Percentiles rank a stretch among this genome's conserved stretches.
These are phyloP conservation scores for Pituophis catenifer DNA, from an alignment of 2,113 vertebrate species.

Conservation along the genomic window DNA sequence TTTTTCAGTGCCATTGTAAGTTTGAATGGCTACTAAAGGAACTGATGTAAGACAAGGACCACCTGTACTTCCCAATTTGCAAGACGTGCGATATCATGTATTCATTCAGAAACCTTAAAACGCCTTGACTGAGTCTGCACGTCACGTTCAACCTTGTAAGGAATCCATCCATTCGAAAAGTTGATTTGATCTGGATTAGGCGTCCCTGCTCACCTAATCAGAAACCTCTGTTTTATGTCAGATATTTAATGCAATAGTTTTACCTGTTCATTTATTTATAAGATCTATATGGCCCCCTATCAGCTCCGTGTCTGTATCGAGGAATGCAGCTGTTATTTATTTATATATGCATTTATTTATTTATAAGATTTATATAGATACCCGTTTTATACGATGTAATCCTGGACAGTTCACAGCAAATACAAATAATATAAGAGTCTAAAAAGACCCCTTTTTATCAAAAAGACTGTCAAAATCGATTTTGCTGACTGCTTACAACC, in stretches of 20 bases:
- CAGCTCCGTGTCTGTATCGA: neutral
- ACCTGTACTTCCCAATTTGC: neutral
- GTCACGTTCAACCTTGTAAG: neutral
- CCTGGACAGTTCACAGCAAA: neutral
- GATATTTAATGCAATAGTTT: neutral
- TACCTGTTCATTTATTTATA: neutral
- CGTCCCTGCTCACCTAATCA: neutral
- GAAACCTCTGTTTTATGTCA: neutral
- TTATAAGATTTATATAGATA: neutral
- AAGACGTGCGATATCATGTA: neutral
- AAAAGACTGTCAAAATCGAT: neutral
- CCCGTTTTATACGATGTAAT: neutral
- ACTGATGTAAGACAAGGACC: no score
- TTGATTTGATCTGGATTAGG: neutral
- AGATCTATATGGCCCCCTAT: neutral
- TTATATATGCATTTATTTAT: neutral
- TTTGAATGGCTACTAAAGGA: no score
- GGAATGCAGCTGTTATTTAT: neutral
- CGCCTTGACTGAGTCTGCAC: neutral
- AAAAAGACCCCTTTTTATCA: neutral
- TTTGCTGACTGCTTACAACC: neutral
- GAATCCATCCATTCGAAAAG: neutral
- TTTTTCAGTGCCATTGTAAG: no score
- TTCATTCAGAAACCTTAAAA: neutral
- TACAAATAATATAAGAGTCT: neutral